Evolutionary conservation across 2,797 vertebrate species (phyloP).

Genomic region (Notoglanidium macrostoma): DNA sequence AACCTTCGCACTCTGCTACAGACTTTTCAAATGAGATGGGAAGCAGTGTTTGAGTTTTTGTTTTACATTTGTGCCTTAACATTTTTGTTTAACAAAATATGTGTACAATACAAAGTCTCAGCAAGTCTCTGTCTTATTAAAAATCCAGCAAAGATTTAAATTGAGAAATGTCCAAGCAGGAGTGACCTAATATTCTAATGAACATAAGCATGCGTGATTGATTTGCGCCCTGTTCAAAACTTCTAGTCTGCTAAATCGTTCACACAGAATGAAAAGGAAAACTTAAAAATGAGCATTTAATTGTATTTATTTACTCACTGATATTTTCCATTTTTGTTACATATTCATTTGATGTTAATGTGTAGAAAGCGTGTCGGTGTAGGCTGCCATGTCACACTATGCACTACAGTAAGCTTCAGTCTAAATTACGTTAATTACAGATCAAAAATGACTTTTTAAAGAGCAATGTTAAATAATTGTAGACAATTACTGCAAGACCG

Average conservation of each 20-base stretch:
- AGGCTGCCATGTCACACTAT: neutral
- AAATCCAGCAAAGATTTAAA: neutral
- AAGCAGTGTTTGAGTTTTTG: neutral
- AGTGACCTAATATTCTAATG: neutral
- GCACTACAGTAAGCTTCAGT: neutral
- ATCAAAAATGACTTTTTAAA: neutral
- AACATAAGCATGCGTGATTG: neutral
- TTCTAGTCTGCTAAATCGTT: neutral
- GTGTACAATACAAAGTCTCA: neutral
- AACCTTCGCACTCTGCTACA: neutral
- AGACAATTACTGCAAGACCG: neutral
- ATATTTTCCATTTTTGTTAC: neutral
- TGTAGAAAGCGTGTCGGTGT: neutral
- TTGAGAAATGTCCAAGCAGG: neutral
- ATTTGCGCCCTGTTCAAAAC: neutral
- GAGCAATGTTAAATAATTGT: neutral
- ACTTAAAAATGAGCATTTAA: neutral
- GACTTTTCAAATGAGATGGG: neutral
- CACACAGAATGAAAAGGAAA: neutral
- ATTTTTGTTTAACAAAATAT: neutral
- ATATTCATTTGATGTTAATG: neutral
- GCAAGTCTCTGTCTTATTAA: neutral
- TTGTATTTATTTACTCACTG: neutral
- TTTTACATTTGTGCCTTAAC: neutral
- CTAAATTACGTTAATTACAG: neutral